These are phyloP conservation scores for Dinomys branickii DNA, from an alignment of 2,113 vertebrate species.

Conservation along the genomic window DNA sequence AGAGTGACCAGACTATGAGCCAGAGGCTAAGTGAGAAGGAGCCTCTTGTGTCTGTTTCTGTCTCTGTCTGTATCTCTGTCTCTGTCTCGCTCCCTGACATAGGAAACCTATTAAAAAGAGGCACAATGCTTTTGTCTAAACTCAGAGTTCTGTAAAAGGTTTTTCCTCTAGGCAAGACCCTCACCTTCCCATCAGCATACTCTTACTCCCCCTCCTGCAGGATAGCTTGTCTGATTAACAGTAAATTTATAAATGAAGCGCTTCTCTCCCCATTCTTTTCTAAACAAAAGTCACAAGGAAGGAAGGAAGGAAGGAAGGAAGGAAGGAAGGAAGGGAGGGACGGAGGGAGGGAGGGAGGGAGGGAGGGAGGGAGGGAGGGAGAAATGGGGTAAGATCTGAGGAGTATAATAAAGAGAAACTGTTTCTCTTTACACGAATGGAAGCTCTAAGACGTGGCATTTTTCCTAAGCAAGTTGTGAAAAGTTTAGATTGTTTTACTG, in stretches of 20 bases:
- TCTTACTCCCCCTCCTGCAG: background rate
- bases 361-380: background rate
- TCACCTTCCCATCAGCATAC: background rate
- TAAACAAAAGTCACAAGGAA: background rate
- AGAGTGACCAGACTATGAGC: background rate
- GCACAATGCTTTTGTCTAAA: background rate
- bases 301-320: background rate
- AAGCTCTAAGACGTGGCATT: background rate
- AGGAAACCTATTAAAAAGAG: background rate
- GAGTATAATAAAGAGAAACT: background rate
- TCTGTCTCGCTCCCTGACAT: background rate
- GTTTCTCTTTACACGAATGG: background rate
- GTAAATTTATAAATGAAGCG: background rate
- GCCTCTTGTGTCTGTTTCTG: background rate
- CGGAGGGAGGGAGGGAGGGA: background rate
- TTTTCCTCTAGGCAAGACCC: background rate
- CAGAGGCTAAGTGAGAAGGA: background rate
- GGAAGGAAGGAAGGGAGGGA: accelerated
- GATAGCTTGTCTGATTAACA: background rate
- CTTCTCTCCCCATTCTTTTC: background rate
- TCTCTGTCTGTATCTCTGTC: background rate
- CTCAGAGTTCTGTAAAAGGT: background rate
- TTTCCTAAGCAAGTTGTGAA: background rate
- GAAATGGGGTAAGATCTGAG: background rate
- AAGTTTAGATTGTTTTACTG: background rate